phyloP scores from a whole-genome alignment of 2,797 vertebrate genomes.

The Numenius phaeopus region DNA sequence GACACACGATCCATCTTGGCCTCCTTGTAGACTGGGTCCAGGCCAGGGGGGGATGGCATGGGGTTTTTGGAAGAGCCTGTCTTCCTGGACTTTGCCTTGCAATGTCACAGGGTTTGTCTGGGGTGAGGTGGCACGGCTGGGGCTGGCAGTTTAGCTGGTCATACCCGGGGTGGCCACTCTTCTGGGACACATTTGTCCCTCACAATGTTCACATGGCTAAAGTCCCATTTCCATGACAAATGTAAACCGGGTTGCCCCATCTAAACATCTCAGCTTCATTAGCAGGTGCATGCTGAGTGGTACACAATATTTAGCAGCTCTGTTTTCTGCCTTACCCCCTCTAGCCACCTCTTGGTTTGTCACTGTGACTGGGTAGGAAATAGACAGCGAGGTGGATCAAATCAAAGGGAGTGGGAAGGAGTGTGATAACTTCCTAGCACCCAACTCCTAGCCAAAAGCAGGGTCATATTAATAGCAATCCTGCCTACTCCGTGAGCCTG shows the following conservation, averaged over 20 bases:
- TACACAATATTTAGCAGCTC: background rate
- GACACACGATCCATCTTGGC: background rate
- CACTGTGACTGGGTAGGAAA: background rate
- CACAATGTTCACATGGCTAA: constrained; percentile 43
- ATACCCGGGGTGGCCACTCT: constrained; percentile 29
- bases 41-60: background rate
- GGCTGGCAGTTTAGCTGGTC: constrained; percentile 6
- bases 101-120: background rate
- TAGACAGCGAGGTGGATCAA: background rate
- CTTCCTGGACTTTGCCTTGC: background rate
- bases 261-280: constrained; percentile 68
- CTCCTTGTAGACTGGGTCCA: background rate
- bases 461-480: background rate
- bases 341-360: background rate
- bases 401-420: background rate
- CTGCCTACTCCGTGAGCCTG: background rate
- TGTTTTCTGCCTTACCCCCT: constrained; percentile 2
- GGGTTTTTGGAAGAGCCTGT: background rate
- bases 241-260: constrained; percentile 34
- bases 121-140: background rate
- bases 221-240: constrained; percentile 62
- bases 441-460: background rate
- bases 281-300: constrained; percentile 31
- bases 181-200: constrained; percentile 63
- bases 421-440: background rate